A percentile compares a stretch with the other conserved stretches of the same genome.
These are phyloP conservation scores for Temnothorax unifasciatus DNA, from an alignment of 2,888 invertebrate species.

Conservation along the genomic window DNA sequence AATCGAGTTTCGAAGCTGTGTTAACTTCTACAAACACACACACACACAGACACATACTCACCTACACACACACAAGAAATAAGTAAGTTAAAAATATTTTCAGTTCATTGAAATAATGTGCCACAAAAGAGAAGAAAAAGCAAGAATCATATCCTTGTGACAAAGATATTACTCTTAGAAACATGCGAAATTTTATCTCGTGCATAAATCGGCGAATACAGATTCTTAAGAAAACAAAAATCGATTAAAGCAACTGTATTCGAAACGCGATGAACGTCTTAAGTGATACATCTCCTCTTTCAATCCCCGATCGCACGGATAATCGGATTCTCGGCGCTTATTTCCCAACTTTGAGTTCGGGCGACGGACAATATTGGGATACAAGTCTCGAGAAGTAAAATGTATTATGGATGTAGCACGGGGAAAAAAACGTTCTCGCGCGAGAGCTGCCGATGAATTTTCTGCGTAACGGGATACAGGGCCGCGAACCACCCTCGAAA, in stretches of 20 bases:
- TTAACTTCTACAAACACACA: background rate
- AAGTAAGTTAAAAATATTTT: slow-evolving; percentile 17
- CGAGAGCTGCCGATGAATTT: slow-evolving; percentile 48
- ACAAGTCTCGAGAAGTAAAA: slow-evolving; percentile 20
- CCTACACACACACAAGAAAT: background rate
- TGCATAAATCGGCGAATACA: background rate
- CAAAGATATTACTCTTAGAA: background rate
- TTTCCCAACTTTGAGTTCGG: slow-evolving; percentile 24
- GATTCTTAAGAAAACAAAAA: background rate
- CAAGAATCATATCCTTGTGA: background rate
- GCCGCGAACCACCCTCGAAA: slow-evolving; percentile 30
- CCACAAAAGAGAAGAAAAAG: background rate
- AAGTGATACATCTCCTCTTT: background rate
- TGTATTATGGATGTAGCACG: slow-evolving; percentile 40
- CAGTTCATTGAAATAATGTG: background rate
- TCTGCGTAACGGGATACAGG: background rate
- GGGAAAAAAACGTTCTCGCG: slow-evolving; percentile 22
- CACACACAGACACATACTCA: background rate
- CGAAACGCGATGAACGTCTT: no score
- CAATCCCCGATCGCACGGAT: background rate
- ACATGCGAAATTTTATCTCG: background rate
- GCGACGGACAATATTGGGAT: slow-evolving; percentile 36
- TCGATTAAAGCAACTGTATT: background rate
- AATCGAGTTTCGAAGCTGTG: background rate
- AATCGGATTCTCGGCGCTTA: slow-evolving; percentile 27